These are phyloP conservation scores for Lepidocolaptes lacrymiger DNA, from an alignment of 2,797 vertebrate genomes.

Conservation along the genomic window DNA sequence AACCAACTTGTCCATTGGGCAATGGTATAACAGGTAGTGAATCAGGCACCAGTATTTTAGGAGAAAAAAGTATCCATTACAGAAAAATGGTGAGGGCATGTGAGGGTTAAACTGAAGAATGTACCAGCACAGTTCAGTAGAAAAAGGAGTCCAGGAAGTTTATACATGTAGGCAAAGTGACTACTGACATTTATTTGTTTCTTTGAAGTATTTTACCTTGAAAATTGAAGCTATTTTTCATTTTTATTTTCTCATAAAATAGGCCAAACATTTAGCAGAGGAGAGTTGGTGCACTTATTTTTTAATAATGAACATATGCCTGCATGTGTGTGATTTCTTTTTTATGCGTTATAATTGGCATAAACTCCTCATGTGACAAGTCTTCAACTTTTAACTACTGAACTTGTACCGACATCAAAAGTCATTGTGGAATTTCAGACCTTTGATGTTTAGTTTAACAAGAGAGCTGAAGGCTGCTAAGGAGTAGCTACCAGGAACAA, in stretches of 20 bases:
- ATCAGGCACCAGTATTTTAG: not conserved
- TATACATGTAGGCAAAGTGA: not conserved
- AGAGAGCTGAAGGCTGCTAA: slow-evolving; percentile 53
- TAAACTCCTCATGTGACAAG: slow-evolving; percentile 55
- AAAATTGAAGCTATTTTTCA: slow-evolving; percentile 34
- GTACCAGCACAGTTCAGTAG: not conserved
- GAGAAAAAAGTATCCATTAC: not conserved
- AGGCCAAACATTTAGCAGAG: not conserved
- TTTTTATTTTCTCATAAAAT: slow-evolving; percentile 55
- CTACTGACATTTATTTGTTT: not conserved
- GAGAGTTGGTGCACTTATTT: not conserved
- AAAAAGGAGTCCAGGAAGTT: not conserved
- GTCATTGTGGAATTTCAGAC: slow-evolving; percentile 61
- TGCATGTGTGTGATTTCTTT: slow-evolving; percentile 34
- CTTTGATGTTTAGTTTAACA: slow-evolving; percentile 64
- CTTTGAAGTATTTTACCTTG: slow-evolving; percentile 48
- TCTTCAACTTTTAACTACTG: slow-evolving; percentile 52
- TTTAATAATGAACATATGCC: slow-evolving; percentile 51
- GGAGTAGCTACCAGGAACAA: slow-evolving; percentile 54
- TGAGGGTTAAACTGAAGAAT: slow-evolving; percentile 24
- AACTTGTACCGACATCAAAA: slow-evolving; percentile 56
- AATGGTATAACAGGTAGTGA: not conserved
- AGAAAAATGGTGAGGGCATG: not conserved
- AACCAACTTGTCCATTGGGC: not conserved
- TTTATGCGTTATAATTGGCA: slow-evolving; percentile 52